A percentile compares a stretch with the other conserved stretches of the same genome.
phyloP scores from a whole-genome alignment of 2,888 invertebrate species.

The Mellilla xanthometata region DNA sequence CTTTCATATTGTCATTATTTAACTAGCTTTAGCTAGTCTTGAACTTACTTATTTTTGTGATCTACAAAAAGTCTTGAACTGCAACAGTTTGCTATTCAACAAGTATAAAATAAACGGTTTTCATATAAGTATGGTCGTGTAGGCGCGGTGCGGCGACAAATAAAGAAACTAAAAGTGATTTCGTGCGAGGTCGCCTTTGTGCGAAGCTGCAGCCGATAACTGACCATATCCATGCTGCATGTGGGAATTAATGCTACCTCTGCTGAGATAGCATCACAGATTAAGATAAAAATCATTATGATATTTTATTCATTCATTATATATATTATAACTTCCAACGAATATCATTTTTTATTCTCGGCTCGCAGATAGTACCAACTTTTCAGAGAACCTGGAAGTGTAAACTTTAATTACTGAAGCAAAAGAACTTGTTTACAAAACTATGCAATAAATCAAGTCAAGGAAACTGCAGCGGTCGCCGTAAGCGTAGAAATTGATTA shows the following conservation, averaged over 20 bases:
- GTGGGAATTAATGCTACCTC: constrained; percentile 31
- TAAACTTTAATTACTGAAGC: constrained; percentile 21
- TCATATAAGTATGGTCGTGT: constrained; percentile 46
- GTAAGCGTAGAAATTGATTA: constrained; percentile 56
- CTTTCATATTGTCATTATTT: constrained; percentile 2
- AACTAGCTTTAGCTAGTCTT: no score
- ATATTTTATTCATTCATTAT: not conserved
- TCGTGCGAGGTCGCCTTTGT: constrained; percentile 58
- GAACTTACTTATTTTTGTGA: not conserved
- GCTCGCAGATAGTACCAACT: not conserved
- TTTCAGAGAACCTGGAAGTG: not conserved
- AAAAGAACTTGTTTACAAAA: constrained; percentile 32
- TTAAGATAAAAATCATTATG: constrained; percentile 15
- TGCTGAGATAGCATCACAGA: constrained; percentile 16
- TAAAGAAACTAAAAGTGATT: constrained; percentile 56
- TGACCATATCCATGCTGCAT: constrained; percentile 29
- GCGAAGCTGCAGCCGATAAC: constrained; percentile 29
- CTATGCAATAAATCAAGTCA: constrained; percentile 46
- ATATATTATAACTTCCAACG: not conserved
- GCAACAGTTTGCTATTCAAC: constrained; percentile 23
- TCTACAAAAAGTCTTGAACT: constrained; percentile 13
- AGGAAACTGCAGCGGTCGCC: constrained; percentile 47
- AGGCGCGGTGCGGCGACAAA: constrained; percentile 50
- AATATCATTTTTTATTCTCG: not conserved
- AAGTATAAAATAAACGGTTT: constrained; percentile 35